Conservation (phyloP, 2,888 invertebrate genomes). For the Lepetodrilus schrolli region DNA sequence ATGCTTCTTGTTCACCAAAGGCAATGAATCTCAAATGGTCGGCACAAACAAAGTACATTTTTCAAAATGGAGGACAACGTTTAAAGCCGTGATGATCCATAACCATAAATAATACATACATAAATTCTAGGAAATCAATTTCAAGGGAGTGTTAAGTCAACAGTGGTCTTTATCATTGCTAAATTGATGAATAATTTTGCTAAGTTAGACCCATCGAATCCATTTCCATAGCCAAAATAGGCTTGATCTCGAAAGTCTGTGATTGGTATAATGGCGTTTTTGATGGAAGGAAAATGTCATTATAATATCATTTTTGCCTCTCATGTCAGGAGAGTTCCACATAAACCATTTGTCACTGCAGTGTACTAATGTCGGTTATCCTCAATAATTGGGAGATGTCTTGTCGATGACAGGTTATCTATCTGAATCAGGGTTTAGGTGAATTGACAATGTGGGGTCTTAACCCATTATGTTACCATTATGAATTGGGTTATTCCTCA, state of each 20-base stretch:
- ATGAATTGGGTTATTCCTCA: too few species aligned
- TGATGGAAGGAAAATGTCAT: neutral
- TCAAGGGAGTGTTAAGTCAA: too few species aligned
- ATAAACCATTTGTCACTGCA: neutral
- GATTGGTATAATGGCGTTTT: neutral
- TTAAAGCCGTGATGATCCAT: too few species aligned
- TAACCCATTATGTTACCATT: too few species aligned
- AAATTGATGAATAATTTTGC: neutral
- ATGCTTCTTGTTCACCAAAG: too few species aligned
- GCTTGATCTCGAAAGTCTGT: neutral
- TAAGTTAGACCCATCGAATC: neutral
- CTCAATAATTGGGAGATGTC: neutral
- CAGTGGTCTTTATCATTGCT: too few species aligned
- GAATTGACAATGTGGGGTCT: too few species aligned
- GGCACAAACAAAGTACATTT: too few species aligned
- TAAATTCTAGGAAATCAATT: too few species aligned
- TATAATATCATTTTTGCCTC: neutral
- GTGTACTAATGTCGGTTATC: neutral
- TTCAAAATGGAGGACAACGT: too few species aligned
- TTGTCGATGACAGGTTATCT: neutral
- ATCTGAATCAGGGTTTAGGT: neutral
- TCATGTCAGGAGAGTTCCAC: neutral
- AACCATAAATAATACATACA: too few species aligned
- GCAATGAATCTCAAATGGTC: too few species aligned
- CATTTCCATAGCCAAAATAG: neutral